These are phyloP conservation scores for Asarcornis scutulata DNA, from an alignment of 2,113 vertebrate species.

Conservation along the genomic window DNA sequence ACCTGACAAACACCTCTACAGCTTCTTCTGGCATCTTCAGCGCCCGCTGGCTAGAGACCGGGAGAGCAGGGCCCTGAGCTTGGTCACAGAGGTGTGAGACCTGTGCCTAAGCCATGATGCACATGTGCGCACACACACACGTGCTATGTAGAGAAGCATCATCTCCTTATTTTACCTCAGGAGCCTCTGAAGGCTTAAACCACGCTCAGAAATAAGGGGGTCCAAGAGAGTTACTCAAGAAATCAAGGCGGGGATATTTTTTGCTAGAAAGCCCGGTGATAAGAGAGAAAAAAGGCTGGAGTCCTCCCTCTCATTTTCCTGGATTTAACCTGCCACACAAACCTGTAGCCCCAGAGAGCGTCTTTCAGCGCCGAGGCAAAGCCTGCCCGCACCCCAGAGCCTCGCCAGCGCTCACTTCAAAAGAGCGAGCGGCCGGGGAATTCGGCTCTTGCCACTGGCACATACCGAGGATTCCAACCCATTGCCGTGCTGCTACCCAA, in stretches of 20 bases:
- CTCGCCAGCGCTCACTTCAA: not conserved
- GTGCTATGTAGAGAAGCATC: not conserved
- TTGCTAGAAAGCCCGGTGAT: not conserved
- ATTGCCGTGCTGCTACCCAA: slow-evolving; percentile 39
- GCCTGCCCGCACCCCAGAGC: not conserved
- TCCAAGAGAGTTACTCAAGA: not conserved
- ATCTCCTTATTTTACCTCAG: not conserved
- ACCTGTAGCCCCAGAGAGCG: not conserved
- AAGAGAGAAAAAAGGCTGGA: not conserved
- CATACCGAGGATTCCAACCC: slow-evolving; percentile 78
- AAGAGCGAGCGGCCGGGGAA: not conserved
- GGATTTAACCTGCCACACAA: not conserved
- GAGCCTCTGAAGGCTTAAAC: not conserved
- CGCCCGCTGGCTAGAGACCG: not conserved
- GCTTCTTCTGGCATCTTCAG: not conserved
- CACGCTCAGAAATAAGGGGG: not conserved
- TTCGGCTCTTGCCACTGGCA: slow-evolving; percentile 63
- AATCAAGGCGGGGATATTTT: no score
- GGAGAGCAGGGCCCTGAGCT: no score
- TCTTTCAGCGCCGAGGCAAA: not conserved
- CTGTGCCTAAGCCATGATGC: accelerated
- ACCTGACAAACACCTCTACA: not conserved
- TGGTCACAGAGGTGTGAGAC: not conserved
- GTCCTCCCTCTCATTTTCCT: not conserved
- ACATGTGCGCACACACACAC: accelerated